Evolutionary conservation across 2,797 vertebrate species (phyloP), one percentile per base, ranked within the genome.

Genomic region (Petrocephalus schoutedeni): DNA sequence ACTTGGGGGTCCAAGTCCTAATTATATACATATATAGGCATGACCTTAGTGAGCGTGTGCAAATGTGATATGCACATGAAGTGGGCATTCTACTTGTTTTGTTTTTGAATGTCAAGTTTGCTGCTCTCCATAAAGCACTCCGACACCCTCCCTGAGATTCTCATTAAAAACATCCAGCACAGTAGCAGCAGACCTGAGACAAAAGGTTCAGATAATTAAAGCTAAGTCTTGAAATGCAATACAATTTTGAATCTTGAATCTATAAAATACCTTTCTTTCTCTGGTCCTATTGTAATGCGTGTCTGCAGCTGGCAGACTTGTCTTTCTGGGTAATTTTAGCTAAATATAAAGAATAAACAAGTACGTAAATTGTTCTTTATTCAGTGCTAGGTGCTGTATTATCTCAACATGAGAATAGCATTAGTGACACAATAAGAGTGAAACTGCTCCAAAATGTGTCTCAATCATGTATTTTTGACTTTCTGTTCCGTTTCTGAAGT

Each of bases 321-420:
- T 92, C 91, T 90, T 91, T 87, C 91, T 90, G 90, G 92, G 87
- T 87, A 91, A 92, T 90, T 91, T 92, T 95, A 94, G 94, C 93
- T 94, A 89, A 87, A 92, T 92, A 96, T 95, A 92, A 87, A 89
- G 89, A 90, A 87, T 51, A 84, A 91, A 93, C 92, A 93, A 88
- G 89, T 91, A 93, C 91, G 94, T 93, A 94, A 92, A 95, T 95
- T 95, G 51, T 91, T 93, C 92, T 36, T 94, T 93, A 93, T 91
- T 91, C 54, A 89, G 56, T 82, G 91, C 90, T 91, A 94, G 93
- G 94, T 93, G 92, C 88, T 89, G 83, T 54, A 89, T 92, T 94
- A 95, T 92, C 93, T 93, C 91, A 91, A 94, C 94, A 95, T 92
- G 92, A 91, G 92, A 94, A 91, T 87, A 61, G 90, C 90, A 93